phyloP scores from a whole-genome alignment of 2,797 vertebrate species.

The Vespertilio murinus region DNA sequence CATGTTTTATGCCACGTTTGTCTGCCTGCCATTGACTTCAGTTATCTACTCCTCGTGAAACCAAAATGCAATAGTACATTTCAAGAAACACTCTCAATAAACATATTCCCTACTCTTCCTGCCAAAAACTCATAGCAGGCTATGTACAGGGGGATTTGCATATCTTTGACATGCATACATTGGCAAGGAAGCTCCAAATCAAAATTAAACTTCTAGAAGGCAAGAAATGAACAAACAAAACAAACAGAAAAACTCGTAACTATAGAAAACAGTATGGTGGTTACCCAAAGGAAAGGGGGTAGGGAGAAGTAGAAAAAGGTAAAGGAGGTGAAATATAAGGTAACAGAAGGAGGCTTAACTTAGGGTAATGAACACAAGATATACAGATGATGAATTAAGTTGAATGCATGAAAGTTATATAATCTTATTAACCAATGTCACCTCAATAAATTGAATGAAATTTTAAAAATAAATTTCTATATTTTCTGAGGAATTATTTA shows the following conservation, averaged over 20 bases:
- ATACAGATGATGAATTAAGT: neutral
- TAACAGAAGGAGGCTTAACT: neutral
- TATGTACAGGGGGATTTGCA: neutral
- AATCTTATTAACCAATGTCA: neutral
- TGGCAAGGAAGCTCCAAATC: neutral
- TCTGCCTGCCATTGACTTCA: neutral
- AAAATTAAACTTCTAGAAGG: neutral
- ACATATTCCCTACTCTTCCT: neutral
- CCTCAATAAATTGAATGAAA: neutral
- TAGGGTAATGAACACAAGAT: neutral
- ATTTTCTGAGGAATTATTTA: constrained; percentile 11
- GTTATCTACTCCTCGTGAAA: neutral
- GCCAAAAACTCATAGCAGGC: neutral
- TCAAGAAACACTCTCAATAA: neutral
- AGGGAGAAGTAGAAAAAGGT: neutral
- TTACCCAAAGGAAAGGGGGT: neutral
- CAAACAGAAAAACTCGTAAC: neutral
- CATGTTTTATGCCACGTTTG: neutral
- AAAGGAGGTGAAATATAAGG: neutral
- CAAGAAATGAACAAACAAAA: neutral
- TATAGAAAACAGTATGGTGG: neutral
- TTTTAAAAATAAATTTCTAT: neutral
- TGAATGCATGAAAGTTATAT: neutral
- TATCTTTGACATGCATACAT: neutral
- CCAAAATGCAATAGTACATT: neutral